Evolutionary conservation across 1,140 invertebrate species (phyloP).

Genomic region (Penaeus indicus): DNA sequence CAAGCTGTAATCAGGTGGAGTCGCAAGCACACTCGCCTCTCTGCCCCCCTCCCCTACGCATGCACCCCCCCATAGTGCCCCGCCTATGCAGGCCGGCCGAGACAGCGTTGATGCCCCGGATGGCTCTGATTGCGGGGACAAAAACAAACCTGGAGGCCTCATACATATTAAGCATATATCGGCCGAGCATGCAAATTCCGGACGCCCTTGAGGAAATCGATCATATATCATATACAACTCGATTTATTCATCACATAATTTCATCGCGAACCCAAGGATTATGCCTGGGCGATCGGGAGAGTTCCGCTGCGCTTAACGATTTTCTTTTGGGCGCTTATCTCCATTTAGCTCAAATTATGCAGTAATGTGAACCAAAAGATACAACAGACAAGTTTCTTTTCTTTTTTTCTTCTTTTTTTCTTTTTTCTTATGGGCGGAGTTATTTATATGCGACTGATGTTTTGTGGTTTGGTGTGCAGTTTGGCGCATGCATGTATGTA

Average conservation of each 20-base stretch:
- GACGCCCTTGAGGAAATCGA: conserved; percentile 24
- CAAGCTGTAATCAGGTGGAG: too few species aligned
- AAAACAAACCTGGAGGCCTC: background rate
- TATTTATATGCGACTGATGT: background rate
- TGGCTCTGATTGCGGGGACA: background rate
- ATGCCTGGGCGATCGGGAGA: conserved; percentile 30
- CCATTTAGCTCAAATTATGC: too few species aligned
- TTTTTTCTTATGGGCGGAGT: too few species aligned
- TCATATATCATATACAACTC: conserved; percentile 29
- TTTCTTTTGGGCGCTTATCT: too few species aligned
- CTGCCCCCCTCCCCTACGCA: background rate
- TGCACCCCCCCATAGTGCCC: background rate
- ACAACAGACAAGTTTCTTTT: too few species aligned
- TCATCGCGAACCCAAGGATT: conserved; percentile 32
- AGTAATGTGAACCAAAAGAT: too few species aligned
- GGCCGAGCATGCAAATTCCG: conserved; percentile 4
- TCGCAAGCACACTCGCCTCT: background rate
- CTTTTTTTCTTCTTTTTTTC: too few species aligned
- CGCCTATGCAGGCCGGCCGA: too few species aligned
- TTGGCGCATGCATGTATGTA: background rate
- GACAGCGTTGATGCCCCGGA: too few species aligned
- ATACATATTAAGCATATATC: conserved; percentile 28
- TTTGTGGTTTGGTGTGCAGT: conserved; percentile 22
- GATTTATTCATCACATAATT: conserved; percentile 39
- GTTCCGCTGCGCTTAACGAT: background rate